Evolutionary conservation across 2,888 invertebrate species (phyloP).

Genomic region (Unio delphinus): DNA sequence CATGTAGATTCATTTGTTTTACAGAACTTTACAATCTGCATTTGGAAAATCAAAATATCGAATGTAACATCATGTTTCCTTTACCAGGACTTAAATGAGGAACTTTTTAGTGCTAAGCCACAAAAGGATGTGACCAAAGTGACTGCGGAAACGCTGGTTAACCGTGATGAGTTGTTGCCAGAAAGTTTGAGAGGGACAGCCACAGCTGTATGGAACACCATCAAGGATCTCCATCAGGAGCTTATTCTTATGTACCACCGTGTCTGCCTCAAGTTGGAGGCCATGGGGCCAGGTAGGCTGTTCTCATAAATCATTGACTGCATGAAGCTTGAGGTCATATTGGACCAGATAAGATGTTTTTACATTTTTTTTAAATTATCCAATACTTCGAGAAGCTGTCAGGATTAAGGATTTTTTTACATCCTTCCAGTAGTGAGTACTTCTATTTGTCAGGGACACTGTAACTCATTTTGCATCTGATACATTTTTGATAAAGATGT

Average conservation of each 20-base stretch:
- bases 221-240: slow-evolving; percentile 69
- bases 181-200: slow-evolving; percentile 51
- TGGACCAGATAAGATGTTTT: background rate
- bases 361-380: background rate
- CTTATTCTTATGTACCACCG: slow-evolving; percentile 68
- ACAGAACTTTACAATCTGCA: too few species aligned
- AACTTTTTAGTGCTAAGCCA: slow-evolving; percentile 55
- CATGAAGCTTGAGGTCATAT: background rate
- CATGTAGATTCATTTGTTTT: background rate
- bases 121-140: slow-evolving; percentile 17
- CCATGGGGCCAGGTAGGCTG: slow-evolving; percentile 50
- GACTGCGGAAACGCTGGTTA: slow-evolving; percentile 25
- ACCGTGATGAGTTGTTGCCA: slow-evolving; percentile 36
- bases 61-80: background rate
- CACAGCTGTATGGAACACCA: slow-evolving; percentile 65
- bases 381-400: background rate
- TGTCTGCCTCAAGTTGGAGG: slow-evolving; percentile 64
- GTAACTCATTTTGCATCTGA: too few species aligned
- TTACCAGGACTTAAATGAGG: slow-evolving; percentile 60
- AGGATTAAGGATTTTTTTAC: background rate
- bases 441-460: too few species aligned
- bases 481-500: too few species aligned
- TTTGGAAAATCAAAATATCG: too few species aligned
- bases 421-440: background rate
- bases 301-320: background rate